These are phyloP conservation scores for Drosophila kikkawai DNA, from an alignment of 1,140 invertebrate species.

Conservation along the genomic window DNA sequence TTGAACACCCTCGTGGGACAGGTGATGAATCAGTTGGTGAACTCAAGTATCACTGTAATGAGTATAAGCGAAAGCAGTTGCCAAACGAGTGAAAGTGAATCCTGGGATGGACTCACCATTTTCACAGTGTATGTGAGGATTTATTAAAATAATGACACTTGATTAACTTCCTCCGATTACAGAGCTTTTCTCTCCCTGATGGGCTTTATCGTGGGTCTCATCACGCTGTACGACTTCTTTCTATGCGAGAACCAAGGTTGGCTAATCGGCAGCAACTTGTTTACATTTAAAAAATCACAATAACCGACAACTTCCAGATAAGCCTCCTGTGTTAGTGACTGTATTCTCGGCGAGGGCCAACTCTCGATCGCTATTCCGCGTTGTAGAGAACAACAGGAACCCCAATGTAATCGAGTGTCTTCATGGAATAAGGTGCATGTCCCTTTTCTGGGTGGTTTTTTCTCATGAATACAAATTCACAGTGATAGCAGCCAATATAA, in stretches of 20 bases:
- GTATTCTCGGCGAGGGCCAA: conserved; percentile 54
- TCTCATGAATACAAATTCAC: conserved; percentile 85
- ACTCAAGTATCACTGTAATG: conserved; percentile 1
- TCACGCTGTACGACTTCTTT: conserved; percentile 55
- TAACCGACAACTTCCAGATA: conserved; percentile 16
- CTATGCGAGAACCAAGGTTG: conserved; percentile 39
- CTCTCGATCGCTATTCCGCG: conserved; percentile 44
- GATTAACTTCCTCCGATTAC: background rate
- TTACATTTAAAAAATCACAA: conserved; percentile 1
- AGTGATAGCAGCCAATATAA: conserved; percentile 50
- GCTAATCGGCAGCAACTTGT: conserved; percentile 9
- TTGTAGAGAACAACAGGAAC: conserved; percentile 27
- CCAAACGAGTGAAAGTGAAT: conserved; percentile 15
- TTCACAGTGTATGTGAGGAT: conserved; percentile 52
- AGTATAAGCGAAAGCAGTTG: conserved; percentile 21
- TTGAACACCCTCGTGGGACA: conserved; percentile 9
- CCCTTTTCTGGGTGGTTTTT: conserved; percentile 88
- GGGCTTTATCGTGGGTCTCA: conserved; percentile 9
- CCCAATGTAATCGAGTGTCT: conserved; percentile 84
- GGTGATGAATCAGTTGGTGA: background rate
- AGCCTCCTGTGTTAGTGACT: conserved; percentile 25
- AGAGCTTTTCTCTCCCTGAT: conserved; percentile 50
- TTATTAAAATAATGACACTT: background rate
- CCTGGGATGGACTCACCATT: conserved; percentile 48
- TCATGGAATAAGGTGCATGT: conserved; percentile 87